Percentiles rank a stretch among this genome's conserved stretches.
Evolutionary conservation across 2,888 invertebrate species (phyloP).

Genomic region (Syritta pipiens): DNA sequence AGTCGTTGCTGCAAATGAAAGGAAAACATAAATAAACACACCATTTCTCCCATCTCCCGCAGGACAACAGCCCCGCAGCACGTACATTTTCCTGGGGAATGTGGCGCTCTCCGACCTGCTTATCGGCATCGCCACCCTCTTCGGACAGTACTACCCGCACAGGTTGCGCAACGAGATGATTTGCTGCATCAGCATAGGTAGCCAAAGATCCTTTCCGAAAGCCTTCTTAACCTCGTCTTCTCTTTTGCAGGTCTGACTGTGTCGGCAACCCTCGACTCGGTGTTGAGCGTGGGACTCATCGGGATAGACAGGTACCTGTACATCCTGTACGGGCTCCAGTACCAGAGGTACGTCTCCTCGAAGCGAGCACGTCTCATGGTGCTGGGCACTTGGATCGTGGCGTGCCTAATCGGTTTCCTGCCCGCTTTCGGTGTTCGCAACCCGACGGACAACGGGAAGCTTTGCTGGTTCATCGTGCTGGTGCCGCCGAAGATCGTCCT

Average conservation of each 20-base stretch:
- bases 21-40: neutral
- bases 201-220: no score
- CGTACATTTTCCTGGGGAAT: slow-evolving; percentile 84
- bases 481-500: slow-evolving; percentile 82
- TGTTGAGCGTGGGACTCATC: slow-evolving; percentile 83
- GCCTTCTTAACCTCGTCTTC: no score
- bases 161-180: slow-evolving; percentile 75
- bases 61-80: slow-evolving; percentile 83
- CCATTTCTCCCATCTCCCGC: no score
- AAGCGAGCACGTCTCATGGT: slow-evolving; percentile 82
- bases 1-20: slow-evolving; percentile 39
- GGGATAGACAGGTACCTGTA: slow-evolving; percentile 84
- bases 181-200: slow-evolving; percentile 79
- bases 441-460: slow-evolving; percentile 80
- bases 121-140: slow-evolving; percentile 82
- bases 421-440: slow-evolving; percentile 83
- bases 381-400: slow-evolving; percentile 81
- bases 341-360: slow-evolving; percentile 83
- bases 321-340: slow-evolving; percentile 83
- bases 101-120: slow-evolving; percentile 84
- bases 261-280: slow-evolving; percentile 83
- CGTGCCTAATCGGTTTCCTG: slow-evolving; percentile 82
- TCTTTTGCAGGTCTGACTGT: slow-evolving; percentile 81
- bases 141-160: slow-evolving; percentile 80
- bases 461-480: slow-evolving; percentile 82